These are phyloP conservation scores for Phenganax stokvisi DNA, from an alignment of 92 coral and sea anemone species.

Conservation along the genomic window DNA sequence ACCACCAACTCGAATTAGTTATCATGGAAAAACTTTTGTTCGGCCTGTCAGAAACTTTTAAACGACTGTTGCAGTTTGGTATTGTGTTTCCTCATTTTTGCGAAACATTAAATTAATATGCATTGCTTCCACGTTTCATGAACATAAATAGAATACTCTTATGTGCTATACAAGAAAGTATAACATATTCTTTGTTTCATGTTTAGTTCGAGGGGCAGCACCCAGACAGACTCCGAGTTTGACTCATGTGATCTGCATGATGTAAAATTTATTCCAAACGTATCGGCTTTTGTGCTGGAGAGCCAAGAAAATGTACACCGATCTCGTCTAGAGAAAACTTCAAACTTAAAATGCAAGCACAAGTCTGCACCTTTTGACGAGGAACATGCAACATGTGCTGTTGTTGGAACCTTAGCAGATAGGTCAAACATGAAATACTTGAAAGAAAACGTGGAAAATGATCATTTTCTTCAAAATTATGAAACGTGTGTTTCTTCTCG, in stretches of 20 bases:
- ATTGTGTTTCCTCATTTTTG: too few species aligned
- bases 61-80: too few species aligned
- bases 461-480: slow-evolving; percentile 10
- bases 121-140: neutral
- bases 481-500: slow-evolving; percentile 29
- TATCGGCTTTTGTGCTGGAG: slow-evolving; percentile 27
- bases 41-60: too few species aligned
- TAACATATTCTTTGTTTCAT: neutral
- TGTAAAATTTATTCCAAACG: slow-evolving; percentile 20
- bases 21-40: too few species aligned
- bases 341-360: neutral
- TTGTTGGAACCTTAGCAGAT: slow-evolving; percentile 12
- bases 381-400: neutral
- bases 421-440: slow-evolving; percentile 2
- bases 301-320: slow-evolving; percentile 23
- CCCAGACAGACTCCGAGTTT: slow-evolving; percentile 25
- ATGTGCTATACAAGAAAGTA: neutral
- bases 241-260: slow-evolving; percentile 30
- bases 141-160: neutral
- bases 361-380: slow-evolving; percentile 23
- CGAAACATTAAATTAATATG: too few species aligned
- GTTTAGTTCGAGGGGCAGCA: slow-evolving; percentile 19
- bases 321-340: neutral
- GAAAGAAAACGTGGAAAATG: slow-evolving; percentile 1
- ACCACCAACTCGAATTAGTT: too few species aligned